Percentiles rank a stretch among this genome's conserved stretches.
phyloP scores from a whole-genome alignment of 2,888 invertebrate genomes.

The Mesoligia furuncula region DNA sequence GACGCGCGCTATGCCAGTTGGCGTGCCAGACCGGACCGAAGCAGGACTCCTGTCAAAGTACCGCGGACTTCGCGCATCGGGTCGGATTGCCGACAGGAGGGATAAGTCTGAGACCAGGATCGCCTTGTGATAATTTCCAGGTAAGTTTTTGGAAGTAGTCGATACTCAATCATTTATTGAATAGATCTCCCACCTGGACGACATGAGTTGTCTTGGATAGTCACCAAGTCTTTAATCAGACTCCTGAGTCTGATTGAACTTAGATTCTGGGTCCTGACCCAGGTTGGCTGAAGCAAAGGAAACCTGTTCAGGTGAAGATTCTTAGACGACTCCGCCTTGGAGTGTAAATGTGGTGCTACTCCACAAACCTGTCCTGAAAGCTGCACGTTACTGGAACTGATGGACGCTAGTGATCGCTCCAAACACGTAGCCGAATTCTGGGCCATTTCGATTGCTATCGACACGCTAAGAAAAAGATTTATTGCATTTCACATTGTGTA shows the following conservation, averaged over 20 bases:
- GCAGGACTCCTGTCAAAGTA: constrained; percentile 94
- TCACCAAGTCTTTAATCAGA: neutral
- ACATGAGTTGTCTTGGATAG: neutral
- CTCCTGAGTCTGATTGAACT: too few relatives aligned
- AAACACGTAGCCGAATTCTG: too few relatives aligned
- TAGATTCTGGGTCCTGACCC: neutral
- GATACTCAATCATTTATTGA: neutral
- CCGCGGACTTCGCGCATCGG: constrained; percentile 95
- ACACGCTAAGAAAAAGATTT: too few relatives aligned
- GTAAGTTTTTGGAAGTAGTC: constrained; percentile 68
- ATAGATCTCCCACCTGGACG: neutral
- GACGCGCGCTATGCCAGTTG: constrained; percentile 97
- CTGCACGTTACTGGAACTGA: neutral
- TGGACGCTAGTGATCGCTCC: too few relatives aligned
- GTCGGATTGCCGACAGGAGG: constrained; percentile 95
- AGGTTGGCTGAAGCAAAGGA: neutral
- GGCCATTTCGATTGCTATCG: too few relatives aligned
- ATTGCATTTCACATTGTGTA: too few relatives aligned
- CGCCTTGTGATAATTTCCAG: constrained; percentile 99
- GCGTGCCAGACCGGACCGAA: constrained; percentile 98
- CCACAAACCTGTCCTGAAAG: neutral
- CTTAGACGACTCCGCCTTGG: neutral
- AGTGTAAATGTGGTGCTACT: neutral
- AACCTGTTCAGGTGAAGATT: neutral
- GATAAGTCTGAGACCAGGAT: constrained; percentile 97